Evolutionary conservation across 2,888 invertebrate species (phyloP).

Genomic region (Sarcophaga carnaria): DNA sequence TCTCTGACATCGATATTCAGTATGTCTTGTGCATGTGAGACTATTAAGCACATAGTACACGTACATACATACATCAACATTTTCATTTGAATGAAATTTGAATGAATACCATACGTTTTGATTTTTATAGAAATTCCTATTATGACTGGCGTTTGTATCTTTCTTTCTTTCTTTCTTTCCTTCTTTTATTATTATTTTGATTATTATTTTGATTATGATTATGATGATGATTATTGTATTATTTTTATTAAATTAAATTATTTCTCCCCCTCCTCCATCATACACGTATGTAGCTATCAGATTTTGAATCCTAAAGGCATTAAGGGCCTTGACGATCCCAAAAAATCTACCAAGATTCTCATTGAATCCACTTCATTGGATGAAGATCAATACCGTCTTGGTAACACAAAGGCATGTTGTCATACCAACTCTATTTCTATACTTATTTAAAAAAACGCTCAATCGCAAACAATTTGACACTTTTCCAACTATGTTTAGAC

Average conservation of each 20-base stretch:
- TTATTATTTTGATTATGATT: slow-evolving; percentile 14
- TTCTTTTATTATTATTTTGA: background rate
- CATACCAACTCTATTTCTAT: slow-evolving; percentile 14
- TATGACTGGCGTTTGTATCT: background rate
- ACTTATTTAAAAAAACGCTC: slow-evolving; percentile 54
- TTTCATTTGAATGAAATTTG: no score
- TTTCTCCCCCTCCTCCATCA: slow-evolving; percentile 1
- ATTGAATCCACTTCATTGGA: slow-evolving; percentile 92
- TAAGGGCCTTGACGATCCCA: slow-evolving; percentile 88
- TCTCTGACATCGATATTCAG: background rate
- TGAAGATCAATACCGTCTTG: slow-evolving; percentile 96
- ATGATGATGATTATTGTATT: no score
- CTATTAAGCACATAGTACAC: background rate
- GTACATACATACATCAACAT: background rate
- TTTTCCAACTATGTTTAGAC: background rate
- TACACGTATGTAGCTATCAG: slow-evolving; percentile 90
- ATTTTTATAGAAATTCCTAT: background rate
- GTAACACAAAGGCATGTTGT: slow-evolving; percentile 97
- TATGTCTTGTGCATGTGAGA: slow-evolving; percentile 32
- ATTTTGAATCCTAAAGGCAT: slow-evolving; percentile 97
- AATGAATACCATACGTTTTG: background rate
- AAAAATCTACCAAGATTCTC: slow-evolving; percentile 92
- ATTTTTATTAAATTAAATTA: background rate
- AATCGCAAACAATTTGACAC: slow-evolving; percentile 15
- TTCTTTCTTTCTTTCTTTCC: background rate